phyloP scores from a whole-genome alignment of 2,888 invertebrate species.

The Vesta saturnalis region DNA sequence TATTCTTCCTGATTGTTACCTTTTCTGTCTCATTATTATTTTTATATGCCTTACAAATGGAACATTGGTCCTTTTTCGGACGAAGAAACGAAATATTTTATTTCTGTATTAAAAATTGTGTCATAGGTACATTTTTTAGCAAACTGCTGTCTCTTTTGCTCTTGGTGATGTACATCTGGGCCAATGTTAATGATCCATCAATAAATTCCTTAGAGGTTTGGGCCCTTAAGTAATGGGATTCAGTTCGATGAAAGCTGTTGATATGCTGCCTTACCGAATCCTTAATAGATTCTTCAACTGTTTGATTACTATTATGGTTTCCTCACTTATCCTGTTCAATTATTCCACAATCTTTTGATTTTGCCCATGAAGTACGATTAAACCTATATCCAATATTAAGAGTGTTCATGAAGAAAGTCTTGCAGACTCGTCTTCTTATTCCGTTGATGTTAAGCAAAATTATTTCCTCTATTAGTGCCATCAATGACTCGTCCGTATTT shows the following conservation, averaged over 20 bases:
- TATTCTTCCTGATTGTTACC: neutral
- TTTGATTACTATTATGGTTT: conserved; percentile 8
- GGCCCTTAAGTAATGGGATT: conserved; percentile 14
- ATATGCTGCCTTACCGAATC: conserved; percentile 11
- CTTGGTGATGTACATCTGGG: neutral
- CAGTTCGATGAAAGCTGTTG: conserved; percentile 10
- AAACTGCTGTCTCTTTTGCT: neutral
- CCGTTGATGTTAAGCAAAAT: neutral
- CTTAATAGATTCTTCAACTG: neutral
- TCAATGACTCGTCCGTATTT: neutral
- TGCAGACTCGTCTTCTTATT: no score
- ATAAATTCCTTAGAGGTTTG: conserved; percentile 5
- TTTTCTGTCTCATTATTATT: no score
- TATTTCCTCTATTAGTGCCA: neutral
- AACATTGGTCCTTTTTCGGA: no score
- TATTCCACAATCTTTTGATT: neutral
- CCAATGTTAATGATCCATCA: neutral
- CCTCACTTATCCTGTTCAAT: neutral
- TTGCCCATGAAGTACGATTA: no score
- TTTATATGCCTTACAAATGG: no score
- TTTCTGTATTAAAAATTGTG: no score
- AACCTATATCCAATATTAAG: no score
- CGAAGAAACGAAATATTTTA: no score
- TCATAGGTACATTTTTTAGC: neutral
- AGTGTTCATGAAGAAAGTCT: no score